Evolutionary conservation across 2,113 vertebrate species (phyloP).

Genomic region (Sterrhoptilus dennistouni): DNA sequence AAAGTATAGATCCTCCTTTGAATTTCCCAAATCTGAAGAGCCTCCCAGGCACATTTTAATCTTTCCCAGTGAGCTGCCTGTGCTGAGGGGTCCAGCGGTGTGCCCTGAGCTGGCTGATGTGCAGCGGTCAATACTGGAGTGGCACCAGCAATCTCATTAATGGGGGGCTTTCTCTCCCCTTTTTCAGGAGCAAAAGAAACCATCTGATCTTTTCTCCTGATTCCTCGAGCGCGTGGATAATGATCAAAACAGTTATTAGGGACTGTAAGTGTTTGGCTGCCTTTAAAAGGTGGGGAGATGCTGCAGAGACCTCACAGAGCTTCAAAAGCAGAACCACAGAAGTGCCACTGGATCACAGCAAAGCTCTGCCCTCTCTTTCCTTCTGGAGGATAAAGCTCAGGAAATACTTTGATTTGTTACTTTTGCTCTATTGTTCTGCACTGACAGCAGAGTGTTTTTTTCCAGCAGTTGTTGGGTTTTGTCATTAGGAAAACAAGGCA

Average conservation of each 20-base stretch:
- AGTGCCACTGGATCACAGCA: neutral
- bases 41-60: neutral
- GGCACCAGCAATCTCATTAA: neutral
- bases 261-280: neutral
- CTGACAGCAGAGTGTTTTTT: neutral
- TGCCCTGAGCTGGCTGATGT: neutral
- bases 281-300: neutral
- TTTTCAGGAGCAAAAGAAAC: neutral
- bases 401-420: neutral
- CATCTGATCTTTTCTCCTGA: neutral
- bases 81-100: neutral
- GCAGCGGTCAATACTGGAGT: neutral
- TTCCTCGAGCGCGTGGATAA: neutral
- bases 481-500: neutral
- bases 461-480: neutral
- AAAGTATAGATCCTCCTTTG: neutral
- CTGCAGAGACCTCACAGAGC: neutral
- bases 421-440: neutral
- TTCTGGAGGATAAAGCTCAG: neutral
- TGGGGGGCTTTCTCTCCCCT: neutral
- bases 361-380: neutral
- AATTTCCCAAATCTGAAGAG: neutral
- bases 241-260: neutral
- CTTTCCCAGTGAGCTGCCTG: neutral
- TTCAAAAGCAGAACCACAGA: neutral